These are phyloP conservation scores for Petaurus breviceps DNA, from an alignment of 2,113 vertebrate genomes.

Conservation along the genomic window DNA sequence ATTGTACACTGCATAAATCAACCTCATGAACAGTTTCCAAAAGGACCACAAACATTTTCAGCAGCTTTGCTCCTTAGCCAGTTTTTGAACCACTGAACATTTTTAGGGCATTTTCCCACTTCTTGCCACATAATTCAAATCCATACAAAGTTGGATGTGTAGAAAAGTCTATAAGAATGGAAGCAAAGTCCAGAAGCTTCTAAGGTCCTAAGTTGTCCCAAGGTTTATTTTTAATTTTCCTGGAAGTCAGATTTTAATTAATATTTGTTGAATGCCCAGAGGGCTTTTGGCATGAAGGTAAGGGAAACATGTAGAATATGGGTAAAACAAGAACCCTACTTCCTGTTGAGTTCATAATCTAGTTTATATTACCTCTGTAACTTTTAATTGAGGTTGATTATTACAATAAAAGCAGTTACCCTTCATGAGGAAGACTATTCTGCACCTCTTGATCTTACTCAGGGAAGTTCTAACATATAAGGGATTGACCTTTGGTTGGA, in stretches of 20 bases:
- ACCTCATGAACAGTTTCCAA: slow-evolving; percentile 13
- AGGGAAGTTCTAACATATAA: not conserved
- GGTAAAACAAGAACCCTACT: not conserved
- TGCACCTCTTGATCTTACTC: not conserved
- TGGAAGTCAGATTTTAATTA: slow-evolving; percentile 41
- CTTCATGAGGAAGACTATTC: not conserved
- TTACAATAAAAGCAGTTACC: slow-evolving; percentile 2
- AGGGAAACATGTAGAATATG: not conserved
- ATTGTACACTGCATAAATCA: slow-evolving; percentile 47
- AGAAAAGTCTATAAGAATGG: not conserved
- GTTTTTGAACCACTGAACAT: not conserved
- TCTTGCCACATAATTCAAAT: not conserved
- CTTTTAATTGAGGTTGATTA: not conserved
- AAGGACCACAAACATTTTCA: slow-evolving; percentile 37
- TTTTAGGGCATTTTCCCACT: not conserved
- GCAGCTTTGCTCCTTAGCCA: not conserved
- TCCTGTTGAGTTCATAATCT: not conserved
- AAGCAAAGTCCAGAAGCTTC: not conserved
- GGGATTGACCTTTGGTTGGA: not conserved
- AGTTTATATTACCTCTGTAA: not conserved
- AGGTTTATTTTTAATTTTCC: slow-evolving; percentile 53
- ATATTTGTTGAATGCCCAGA: slow-evolving; percentile 32
- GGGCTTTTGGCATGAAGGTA: not conserved
- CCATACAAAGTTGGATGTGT: not conserved
- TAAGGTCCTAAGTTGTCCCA: slow-evolving; percentile 1